These are phyloP conservation scores for Andrena bicolor DNA, from an alignment of 2,888 invertebrate genomes.

Conservation along the genomic window DNA sequence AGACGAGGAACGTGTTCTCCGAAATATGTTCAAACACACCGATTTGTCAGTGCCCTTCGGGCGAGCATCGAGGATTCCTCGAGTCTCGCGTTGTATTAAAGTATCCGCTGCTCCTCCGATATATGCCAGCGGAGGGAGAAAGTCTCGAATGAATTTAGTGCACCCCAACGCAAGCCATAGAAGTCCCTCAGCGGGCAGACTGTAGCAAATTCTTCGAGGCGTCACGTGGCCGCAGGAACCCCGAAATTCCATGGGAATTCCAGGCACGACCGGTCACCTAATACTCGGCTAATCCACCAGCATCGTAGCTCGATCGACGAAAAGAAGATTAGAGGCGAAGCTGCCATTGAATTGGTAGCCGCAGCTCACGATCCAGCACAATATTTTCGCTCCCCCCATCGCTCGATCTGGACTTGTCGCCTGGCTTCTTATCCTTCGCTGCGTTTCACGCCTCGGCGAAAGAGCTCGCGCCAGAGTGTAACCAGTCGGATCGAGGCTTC, in stretches of 20 bases:
- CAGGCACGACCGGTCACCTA: constrained; percentile 64
- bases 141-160: constrained; percentile 44
- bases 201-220: constrained; percentile 68
- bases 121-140: constrained; percentile 1
- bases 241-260: constrained; percentile 70
- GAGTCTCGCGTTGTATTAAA: background rate
- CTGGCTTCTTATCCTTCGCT: background rate
- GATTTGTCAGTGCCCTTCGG: constrained; percentile 14
- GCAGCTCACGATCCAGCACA: constrained; percentile 27
- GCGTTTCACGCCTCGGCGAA: constrained; percentile 13
- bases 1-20: constrained; percentile 43
- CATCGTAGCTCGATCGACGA: constrained; percentile 56
- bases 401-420: constrained; percentile 33
- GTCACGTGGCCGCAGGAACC: constrained; percentile 56
- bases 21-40: constrained; percentile 23
- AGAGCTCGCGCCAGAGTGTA: constrained; percentile 8
- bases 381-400: constrained; percentile 31
- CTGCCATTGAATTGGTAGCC: constrained; percentile 55
- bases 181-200: constrained; percentile 49
- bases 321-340: constrained; percentile 65
- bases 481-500: constrained; percentile 28
- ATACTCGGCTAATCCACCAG: constrained; percentile 68
- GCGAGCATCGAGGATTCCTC: background rate
- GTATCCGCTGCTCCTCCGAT: background rate
- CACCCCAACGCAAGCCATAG: constrained; percentile 53